These are phyloP conservation scores for Drosophila albomicans DNA, from an alignment of 1,140 invertebrate species.

Conservation along the genomic window DNA sequence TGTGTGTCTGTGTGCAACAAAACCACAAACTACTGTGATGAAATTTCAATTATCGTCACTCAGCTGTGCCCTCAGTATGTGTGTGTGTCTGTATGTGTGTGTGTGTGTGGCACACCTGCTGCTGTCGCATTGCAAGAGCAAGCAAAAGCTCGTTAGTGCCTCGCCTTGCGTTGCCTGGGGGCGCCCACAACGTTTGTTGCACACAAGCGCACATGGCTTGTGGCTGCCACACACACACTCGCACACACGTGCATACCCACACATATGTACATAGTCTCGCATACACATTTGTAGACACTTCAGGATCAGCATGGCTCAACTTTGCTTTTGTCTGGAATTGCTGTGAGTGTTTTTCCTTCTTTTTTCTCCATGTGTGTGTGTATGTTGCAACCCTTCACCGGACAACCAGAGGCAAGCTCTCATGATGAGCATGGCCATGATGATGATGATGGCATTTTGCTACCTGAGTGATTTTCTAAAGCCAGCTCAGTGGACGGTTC, in stretches of 20 bases:
- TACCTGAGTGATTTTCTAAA: constrained; percentile 81
- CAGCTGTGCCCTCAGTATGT: constrained; percentile 63
- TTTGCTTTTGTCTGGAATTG: constrained; percentile 72
- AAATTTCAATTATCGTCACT: constrained; percentile 84
- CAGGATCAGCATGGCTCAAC: constrained; percentile 66
- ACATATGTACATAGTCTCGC: constrained; percentile 27
- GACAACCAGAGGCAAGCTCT: constrained; percentile 29
- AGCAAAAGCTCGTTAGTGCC: constrained; percentile 78
- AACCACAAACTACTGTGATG: constrained; percentile 83
- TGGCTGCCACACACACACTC: constrained; percentile 49
- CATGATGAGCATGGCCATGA: constrained; percentile 48
- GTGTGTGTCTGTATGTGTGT: constrained; percentile 37
- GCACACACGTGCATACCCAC: constrained; percentile 17
- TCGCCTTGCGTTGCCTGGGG: constrained; percentile 25
- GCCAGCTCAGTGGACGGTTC: constrained; percentile 30
- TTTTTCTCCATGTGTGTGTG: too few relatives aligned
- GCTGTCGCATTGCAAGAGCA: constrained; percentile 79
- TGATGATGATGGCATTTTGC: constrained; percentile 78
- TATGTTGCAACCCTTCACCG: constrained; percentile 55
- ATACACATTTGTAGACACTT: constrained; percentile 24
- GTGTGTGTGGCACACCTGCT: constrained; percentile 76
- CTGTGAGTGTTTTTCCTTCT: constrained; percentile 60
- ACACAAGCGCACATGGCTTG: constrained; percentile 59
- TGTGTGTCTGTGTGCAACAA: constrained; percentile 52
- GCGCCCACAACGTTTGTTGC: constrained; percentile 78